Conservation (phyloP, 1,140 invertebrate species). For the Drosophila prosaltans region DNA sequence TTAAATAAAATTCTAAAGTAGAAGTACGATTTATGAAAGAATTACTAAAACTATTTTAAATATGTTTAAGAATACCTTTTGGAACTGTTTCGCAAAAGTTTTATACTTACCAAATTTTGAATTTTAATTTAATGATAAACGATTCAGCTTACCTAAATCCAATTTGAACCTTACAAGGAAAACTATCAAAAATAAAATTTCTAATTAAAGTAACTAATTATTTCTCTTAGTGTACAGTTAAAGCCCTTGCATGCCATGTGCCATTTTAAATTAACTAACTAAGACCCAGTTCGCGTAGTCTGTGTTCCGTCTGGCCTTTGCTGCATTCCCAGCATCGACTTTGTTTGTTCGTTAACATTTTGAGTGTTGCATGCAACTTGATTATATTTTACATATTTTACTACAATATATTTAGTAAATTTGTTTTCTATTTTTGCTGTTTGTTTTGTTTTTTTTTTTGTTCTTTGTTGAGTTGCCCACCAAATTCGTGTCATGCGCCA, state of each 20-base stretch:
- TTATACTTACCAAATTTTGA: too few relatives aligned
- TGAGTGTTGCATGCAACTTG: conserved; percentile 65
- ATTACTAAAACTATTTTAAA: too few relatives aligned
- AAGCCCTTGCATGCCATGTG: conserved; percentile 43
- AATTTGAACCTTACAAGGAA: too few relatives aligned
- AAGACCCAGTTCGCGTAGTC: conserved; percentile 38
- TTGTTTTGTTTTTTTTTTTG: conserved; percentile 32
- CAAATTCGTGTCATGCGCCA: conserved; percentile 73
- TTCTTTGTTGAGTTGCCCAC: conserved; percentile 30
- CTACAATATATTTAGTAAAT: conserved; percentile 68
- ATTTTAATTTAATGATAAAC: too few relatives aligned
- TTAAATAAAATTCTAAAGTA: not conserved
- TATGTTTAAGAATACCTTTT: too few relatives aligned
- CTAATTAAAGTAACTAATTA: not conserved
- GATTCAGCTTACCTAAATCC: too few relatives aligned
- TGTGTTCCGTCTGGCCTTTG: not conserved
- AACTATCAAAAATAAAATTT: not conserved
- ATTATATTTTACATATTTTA: conserved; percentile 42
- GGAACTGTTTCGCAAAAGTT: too few relatives aligned
- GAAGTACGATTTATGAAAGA: too few relatives aligned
- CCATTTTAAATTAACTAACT: conserved; percentile 67
- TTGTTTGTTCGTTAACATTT: conserved; percentile 79
- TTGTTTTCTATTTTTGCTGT: conserved; percentile 37
- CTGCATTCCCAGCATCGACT: conserved; percentile 47
- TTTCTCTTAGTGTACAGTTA: conserved; percentile 25